phyloP scores from a whole-genome alignment of 2,888 invertebrate species.

The Drosophila pegasa region DNA sequence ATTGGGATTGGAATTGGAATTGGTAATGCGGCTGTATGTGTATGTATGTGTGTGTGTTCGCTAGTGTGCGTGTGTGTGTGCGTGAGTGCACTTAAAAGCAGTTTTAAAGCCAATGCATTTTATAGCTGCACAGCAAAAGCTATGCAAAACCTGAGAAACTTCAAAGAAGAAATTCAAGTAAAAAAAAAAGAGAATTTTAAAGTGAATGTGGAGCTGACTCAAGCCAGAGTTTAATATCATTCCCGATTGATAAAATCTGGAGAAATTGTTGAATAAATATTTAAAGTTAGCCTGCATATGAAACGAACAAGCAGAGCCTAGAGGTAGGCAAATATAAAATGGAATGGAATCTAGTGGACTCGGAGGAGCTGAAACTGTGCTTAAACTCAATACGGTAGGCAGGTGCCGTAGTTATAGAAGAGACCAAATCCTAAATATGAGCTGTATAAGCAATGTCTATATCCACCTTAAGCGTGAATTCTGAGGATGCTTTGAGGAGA shows the following conservation, averaged over 20 bases:
- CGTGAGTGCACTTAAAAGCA: conserved; percentile 42
- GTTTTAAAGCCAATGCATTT: conserved; percentile 39
- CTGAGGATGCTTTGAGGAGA: too few relatives aligned
- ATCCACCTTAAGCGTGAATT: too few relatives aligned
- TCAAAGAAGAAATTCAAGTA: not conserved
- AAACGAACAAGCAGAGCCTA: too few relatives aligned
- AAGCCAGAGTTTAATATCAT: not conserved
- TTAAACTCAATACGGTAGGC: too few relatives aligned
- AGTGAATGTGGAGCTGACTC: not conserved
- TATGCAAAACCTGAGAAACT: not conserved
- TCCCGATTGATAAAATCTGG: not conserved
- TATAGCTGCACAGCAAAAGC: not conserved
- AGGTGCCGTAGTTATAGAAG: too few relatives aligned
- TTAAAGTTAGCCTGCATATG: too few relatives aligned
- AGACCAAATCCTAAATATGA: too few relatives aligned
- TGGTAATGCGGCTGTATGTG: conserved; percentile 28
- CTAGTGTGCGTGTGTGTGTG: conserved; percentile 1
- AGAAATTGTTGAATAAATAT: not conserved
- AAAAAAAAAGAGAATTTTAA: not conserved
- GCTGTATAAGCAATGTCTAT: too few relatives aligned
- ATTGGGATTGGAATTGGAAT: conserved; percentile 30
- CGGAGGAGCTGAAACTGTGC: too few relatives aligned
- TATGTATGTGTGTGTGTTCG: not conserved
- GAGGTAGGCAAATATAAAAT: too few relatives aligned
- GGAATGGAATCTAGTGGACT: too few relatives aligned